Percentiles rank a stretch among this genome's conserved stretches.
Evolutionary conservation across 1,140 invertebrate genomes (phyloP).

Genomic region (Glomeris maerens): DNA sequence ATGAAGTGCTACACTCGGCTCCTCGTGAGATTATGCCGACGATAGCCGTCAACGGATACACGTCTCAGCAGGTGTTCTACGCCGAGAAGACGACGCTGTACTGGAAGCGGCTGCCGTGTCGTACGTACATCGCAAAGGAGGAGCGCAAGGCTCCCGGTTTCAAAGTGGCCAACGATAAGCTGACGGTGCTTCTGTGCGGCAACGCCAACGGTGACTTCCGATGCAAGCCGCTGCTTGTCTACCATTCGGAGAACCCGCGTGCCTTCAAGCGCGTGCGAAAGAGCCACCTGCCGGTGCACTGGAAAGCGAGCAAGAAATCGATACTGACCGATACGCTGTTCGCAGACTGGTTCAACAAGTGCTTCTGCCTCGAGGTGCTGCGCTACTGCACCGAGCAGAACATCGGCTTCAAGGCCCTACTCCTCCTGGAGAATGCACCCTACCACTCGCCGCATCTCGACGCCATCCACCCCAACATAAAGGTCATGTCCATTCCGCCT

Average conservation of each 20-base stretch:
- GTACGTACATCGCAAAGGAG: conserved; percentile 1
- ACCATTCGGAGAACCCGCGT: conserved; percentile 10
- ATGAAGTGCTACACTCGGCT: conserved; percentile 13
- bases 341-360: conserved; percentile 13
- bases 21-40: conserved; percentile 25
- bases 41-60: conserved; percentile 27
- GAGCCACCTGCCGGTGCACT: conserved; percentile 6
- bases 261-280: conserved; percentile 4
- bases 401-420: conserved; percentile 17
- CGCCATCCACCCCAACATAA: conserved; percentile 11
- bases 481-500: conserved; percentile 14
- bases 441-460: conserved; percentile 7
- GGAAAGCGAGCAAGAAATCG: conserved; percentile 13
- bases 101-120: conserved; percentile 23
- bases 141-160: conserved; percentile 22
- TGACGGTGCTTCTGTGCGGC: conserved; percentile 6
- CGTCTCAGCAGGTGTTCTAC: conserved; percentile 30
- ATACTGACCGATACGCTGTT: conserved; percentile 13
- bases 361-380: conserved; percentile 11
- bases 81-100: conserved; percentile 30
- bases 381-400: conserved; percentile 16
- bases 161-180: conserved; percentile 3
- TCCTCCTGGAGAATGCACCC: conserved; percentile 18
- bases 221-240: conserved; percentile 17
- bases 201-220: conserved; percentile 16